Percentiles rank a stretch among this genome's conserved stretches.
These are phyloP conservation scores for Pelosia muscerda DNA, from an alignment of 2,888 invertebrate genomes.

Conservation along the genomic window DNA sequence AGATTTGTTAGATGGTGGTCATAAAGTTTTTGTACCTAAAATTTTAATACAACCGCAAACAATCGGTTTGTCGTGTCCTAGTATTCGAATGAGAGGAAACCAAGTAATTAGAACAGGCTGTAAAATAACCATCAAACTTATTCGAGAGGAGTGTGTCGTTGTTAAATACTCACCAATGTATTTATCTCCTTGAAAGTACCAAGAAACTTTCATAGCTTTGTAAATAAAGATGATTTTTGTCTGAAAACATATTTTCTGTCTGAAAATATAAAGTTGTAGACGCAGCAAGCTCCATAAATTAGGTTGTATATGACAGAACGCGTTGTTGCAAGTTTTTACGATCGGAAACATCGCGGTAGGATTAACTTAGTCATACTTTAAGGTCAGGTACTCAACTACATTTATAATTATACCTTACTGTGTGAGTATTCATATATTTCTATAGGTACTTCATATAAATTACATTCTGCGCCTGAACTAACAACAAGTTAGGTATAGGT, in stretches of 20 bases:
- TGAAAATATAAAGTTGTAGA: constrained; percentile 54
- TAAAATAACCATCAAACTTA: constrained; percentile 85
- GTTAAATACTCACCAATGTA: constrained; percentile 60
- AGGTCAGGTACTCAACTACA: constrained; percentile 51
- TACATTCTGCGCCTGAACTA: not conserved
- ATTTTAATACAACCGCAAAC: constrained; percentile 73
- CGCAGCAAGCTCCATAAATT: constrained; percentile 77
- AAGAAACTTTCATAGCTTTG: constrained; percentile 22
- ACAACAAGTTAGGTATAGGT: not conserved
- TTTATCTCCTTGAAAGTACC: constrained; percentile 20
- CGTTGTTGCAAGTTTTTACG: constrained; percentile 79
- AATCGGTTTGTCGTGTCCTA: constrained; percentile 74
- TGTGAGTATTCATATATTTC: not conserved
- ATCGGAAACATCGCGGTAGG: constrained; percentile 69
- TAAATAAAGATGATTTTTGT: constrained; percentile 48
- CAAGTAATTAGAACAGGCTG: constrained; percentile 81
- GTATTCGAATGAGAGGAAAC: constrained; percentile 76
- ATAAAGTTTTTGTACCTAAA: constrained; percentile 72
- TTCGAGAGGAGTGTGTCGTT: constrained; percentile 73
- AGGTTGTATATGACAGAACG: constrained; percentile 80
- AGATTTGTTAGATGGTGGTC: constrained; percentile 69
- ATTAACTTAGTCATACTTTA: constrained; percentile 63
- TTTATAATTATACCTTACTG: constrained; percentile 1
- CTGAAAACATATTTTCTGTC: constrained; percentile 21
- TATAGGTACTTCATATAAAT: not conserved